A percentile compares a stretch with the other conserved stretches of the same genome.
Evolutionary conservation across 2,888 invertebrate species (phyloP).

Genomic region (Strigamia maritima): DNA sequence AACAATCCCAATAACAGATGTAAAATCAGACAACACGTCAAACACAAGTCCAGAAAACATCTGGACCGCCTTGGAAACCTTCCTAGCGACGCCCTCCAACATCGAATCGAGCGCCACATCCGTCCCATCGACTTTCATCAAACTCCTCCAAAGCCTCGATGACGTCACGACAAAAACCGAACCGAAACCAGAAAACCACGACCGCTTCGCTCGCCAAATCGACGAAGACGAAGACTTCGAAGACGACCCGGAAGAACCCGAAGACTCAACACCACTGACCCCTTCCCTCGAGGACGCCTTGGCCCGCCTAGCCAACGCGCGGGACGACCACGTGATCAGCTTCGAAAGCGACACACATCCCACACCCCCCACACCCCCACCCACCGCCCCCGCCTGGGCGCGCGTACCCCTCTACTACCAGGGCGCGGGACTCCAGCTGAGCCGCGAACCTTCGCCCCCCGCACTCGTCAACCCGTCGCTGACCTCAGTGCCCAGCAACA

Average conservation of each 20-base stretch:
- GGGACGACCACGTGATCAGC: not conserved
- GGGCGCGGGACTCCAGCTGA: constrained; percentile 13
- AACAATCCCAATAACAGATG: not conserved
- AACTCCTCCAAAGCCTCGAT: not conserved
- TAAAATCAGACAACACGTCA: not conserved
- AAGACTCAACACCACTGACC: not conserved
- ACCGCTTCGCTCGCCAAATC: not conserved
- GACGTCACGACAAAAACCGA: not conserved
- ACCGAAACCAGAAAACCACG: not conserved
- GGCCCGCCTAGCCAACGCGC: not conserved
- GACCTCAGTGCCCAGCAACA: not conserved
- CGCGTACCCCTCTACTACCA: constrained; percentile 31
- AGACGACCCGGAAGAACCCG: not conserved
- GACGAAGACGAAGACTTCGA: not conserved
- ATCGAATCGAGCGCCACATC: not conserved
- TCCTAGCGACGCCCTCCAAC: not conserved
- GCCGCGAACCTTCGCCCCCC: constrained; percentile 7
- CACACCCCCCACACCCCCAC: not conserved
- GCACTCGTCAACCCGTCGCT: not conserved
- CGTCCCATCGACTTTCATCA: not conserved
- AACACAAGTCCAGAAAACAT: not conserved
- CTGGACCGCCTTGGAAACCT: not conserved
- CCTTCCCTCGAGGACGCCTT: not conserved
- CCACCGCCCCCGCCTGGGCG: not conserved
- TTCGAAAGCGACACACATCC: constrained; percentile 1